These are phyloP conservation scores for Tolmerus cingulatus DNA, from an alignment of 2,888 invertebrate genomes.

Conservation along the genomic window DNA sequence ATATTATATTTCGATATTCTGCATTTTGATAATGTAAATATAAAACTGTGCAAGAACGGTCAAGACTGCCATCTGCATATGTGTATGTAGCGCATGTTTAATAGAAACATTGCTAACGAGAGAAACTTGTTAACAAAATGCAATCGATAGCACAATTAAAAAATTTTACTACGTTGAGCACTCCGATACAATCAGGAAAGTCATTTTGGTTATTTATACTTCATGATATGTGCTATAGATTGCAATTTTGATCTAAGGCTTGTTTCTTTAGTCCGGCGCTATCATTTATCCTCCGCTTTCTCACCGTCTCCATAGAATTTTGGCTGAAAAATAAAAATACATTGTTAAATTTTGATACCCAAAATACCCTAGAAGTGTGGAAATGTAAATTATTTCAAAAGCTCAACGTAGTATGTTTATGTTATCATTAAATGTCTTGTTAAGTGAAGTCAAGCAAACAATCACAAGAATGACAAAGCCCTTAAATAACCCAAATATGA, in stretches of 20 bases:
- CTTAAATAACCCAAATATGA: background rate
- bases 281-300: constrained; percentile 26
- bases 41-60: constrained; percentile 16
- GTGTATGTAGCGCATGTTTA: background rate
- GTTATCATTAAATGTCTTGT: background rate
- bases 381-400: background rate
- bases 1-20: constrained; percentile 3
- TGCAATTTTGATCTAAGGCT: background rate
- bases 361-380: background rate
- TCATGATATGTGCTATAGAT: constrained; percentile 2
- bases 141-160: background rate
- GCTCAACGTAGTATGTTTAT: background rate
- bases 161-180: background rate
- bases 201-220: background rate
- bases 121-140: background rate
- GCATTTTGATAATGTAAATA: background rate
- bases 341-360: background rate
- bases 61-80: background rate
- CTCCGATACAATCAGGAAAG: background rate
- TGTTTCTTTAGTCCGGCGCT: background rate
- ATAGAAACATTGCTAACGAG: background rate
- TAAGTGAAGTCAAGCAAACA: background rate
- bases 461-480: background rate
- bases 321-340: constrained; percentile 51
- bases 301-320: constrained; percentile 61